Evolutionary conservation across 2,113 vertebrate species (phyloP), one percentile per base, ranked within the genome.

Genomic region (Heterotilapia buettikoferi): DNA sequence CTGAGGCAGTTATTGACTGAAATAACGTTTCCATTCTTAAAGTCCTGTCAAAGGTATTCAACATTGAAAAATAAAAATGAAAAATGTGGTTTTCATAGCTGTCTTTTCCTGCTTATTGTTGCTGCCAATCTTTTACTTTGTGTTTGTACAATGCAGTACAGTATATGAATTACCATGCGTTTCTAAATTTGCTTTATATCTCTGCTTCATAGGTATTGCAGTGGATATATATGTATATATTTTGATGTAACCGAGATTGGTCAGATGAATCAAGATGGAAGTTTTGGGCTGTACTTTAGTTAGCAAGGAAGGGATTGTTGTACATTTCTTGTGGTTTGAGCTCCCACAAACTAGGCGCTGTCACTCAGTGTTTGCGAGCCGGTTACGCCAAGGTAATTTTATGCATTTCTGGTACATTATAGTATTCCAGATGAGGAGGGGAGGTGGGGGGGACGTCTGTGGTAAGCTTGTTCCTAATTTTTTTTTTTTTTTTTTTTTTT

Each of bases 31-130:
- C 97, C 97, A 97, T 97, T 97, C 96, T 98, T 97, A 96, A 95
- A 96, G 95, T 97, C 95, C 96, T 98, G 96, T 98, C 93, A 97
- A 97, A 97, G 97, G 96, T 98, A 98, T 98, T 98, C 96, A 98
- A 97, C 97, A 97, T 97, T 96, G 94, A 96, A 95, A 97, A 97
- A 97, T 96, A 96, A 96, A 97, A 97, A 63, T 86, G 54, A 97
- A 97, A 97, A 97, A 96, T 97, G 96, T 96, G 97, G 96, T 97
- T 96, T 96, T 85, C 86, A 93, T 88, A 96, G 96, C 96, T 19
- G 95, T 96, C 80, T 91, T 87, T 90, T 91, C 66, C 83, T 92
- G 80, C 81, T 31, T 93, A 18, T 45, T 45, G 9, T 50, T 68
- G 4, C 24, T 5, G 29, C 59, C 59, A 83, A 19, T 16, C 6